Evolutionary conservation across 2,113 vertebrate species (phyloP), one percentile per base, ranked within the genome.

Genomic region (Malurus cyaneus): DNA sequence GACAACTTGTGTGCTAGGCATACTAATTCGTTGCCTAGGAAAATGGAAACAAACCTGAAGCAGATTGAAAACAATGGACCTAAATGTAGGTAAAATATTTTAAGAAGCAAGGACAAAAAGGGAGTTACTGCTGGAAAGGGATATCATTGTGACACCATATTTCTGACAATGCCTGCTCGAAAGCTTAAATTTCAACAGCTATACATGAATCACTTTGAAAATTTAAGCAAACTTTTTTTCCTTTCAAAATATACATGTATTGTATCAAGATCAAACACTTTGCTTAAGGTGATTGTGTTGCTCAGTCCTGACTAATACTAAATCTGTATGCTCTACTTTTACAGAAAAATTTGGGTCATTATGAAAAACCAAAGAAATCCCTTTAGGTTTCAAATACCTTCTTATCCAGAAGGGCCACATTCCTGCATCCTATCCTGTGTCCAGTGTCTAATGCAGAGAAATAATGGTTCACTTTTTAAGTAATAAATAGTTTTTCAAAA

Each of bases 291-390:
- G 81, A 74, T 93, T 15, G 4, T 71, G 24, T 65, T 78, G 31
- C n/a, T 96, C 66, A 34, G 34, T 41, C 57, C 52, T 86, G 53
- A 41, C 56, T 70, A 87, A 57, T 72, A 91, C 32, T 73, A 69
- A 81, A 65, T 54, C 32, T 56, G 21, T 47, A 17, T 57, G 64
- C 36, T 76, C 73, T 71, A 64, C 13, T 86, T 95, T 32, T 31
- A 13, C 60, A 81, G 81, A 53, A 70, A 94, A 36, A 97, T 87
- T 60, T 82, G 85, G 67, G 70, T 96, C 73, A 53, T 86, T 82
- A 69, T 70, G 71, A 59, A 80, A 85, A 89, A 77, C 8, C 42
- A 65, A 76, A 95, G 52, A 91, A 95, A 80, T 69, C 80, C 57
- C 69, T 67, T 65, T 59, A 65, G 39, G 15, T 73, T 84, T 44